Evolutionary conservation across 2,888 invertebrate genomes (phyloP), one percentile per base, ranked within the genome.

Genomic region (Gisinianus flammeolus): DNA sequence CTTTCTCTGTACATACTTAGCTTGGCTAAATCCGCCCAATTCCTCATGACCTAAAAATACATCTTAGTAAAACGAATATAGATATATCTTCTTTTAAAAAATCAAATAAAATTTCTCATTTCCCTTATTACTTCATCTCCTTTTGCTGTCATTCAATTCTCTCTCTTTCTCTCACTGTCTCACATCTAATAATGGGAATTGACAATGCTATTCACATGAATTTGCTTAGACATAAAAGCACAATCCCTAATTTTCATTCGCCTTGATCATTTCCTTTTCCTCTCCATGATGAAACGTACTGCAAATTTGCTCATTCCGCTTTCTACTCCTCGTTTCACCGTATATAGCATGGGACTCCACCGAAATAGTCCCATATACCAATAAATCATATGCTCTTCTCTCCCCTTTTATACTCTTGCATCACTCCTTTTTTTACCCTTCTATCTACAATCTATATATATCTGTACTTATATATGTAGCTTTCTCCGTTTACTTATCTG

Each of bases 391-490:
- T 44, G n/a, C n/a, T 19, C 2, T 4, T 44, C 6, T 44, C 44
- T 44, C 6, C 44, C 19, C 44, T 44, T 19, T 12, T 16, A 44
- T 44, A 12, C 44, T 44, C 2, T 44, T 44, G 12, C 44, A 16
- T 44, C 1, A 44, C 12, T 44, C 44, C 19, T 44, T 44, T 44
- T 19, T 44, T 6, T 44, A 44, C 44, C 2, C 44, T 6, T 19
- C 1, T 6, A 16, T 44, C 19, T 4, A 2, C 22, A 64, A 12
- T 8, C 4, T 26, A 64, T 64, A 26, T 64, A 64, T 66, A 66
- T 66, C 26, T 64, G 64, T 26, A 64, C 26, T 22, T 66, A 10
- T 66, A 66, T 66, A 66, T 66, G 3, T 66, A 26, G n/a, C n/a
- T n/a, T n/a, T n/a, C n/a, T n/a, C n/a, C n/a, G n/a, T n/a, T n/a